Evolutionary conservation across 1,140 invertebrate genomes (phyloP), one percentile per base, ranked within the genome.

Genomic region (Drosophila pachea): DNA sequence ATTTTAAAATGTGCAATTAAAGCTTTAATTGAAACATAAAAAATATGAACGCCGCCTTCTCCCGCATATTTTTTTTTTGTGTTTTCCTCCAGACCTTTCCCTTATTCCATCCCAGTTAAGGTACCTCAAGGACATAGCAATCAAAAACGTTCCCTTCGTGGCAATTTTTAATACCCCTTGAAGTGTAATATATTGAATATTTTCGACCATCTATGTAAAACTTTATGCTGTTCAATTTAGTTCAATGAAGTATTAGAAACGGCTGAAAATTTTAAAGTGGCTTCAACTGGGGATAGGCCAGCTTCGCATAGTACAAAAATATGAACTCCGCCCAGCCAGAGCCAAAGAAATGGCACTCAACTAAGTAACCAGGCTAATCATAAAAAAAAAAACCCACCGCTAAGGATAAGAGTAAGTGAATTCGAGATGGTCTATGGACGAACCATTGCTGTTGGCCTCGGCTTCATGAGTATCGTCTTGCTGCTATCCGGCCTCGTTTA

Each of bases 361-460:
- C 45, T 79, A 78, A 87, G 87, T 87, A 83, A 73, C 76, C 7
- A 66, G 33, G 7, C 45, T 33, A 69, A 55, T 65, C 71, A 61
- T 38, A 42, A 12, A 42, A 42, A n/a, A 40, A 50, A 48, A 38
- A 59, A 11, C 55, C 63, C 63, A 69, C 66, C 66, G 66, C 52
- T 68, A 59, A 53, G 56, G 9, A 56, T 42, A 47, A 72, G 8
- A 68, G 56, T 50, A 42, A 63, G 22, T 49, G 40, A 22, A 22
- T 9, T 7, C 8, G 63, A 76, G 43, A 88, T 88, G 87, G 86
- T 88, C 54, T 88, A 88, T 69, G 82, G 82, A 52, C 65, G 87
- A 9, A 88, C 86, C 63, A 88, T 88, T 38, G 79, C 79, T 4
- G 81, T 84, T 58, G 87, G 87, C 77, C 45, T 83, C 45, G 58